phyloP scores from a whole-genome alignment of 2,888 invertebrate genomes.

The Dichetophora obliterata region DNA sequence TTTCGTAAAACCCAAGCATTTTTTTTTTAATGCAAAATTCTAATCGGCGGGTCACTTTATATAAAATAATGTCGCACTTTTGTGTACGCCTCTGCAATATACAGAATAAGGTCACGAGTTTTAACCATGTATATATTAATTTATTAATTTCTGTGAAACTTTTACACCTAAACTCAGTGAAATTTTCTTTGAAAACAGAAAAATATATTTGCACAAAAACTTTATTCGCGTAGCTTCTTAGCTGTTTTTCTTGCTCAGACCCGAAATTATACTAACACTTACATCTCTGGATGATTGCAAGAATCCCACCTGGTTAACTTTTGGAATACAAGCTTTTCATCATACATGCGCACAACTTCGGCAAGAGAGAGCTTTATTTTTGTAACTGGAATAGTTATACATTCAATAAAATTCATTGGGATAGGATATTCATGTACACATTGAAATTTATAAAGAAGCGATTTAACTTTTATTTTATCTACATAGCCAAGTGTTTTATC shows the following conservation, averaged over 20 bases:
- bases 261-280: slow-evolving; percentile 29
- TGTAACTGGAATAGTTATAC: slow-evolving; percentile 1
- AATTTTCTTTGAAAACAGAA: no score
- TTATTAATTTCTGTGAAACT: background rate
- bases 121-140: background rate
- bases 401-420: slow-evolving; percentile 1
- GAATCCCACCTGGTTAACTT: slow-evolving; percentile 35
- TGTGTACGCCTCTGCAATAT: background rate
- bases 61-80: background rate
- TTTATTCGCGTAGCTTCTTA: background rate
- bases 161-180: no score
- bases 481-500: no score
- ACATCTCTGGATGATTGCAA: background rate
- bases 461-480: background rate
- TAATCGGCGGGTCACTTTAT: no score
- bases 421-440: background rate
- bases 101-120: background rate
- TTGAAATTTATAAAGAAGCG: background rate
- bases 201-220: background rate
- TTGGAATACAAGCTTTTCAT: slow-evolving; percentile 11
- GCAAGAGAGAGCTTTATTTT: slow-evolving; percentile 1
- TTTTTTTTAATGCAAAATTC: no score
- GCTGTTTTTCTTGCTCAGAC: slow-evolving; percentile 2
- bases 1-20: no score
- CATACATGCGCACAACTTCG: slow-evolving; percentile 1